Conservation (phyloP, 1,140 invertebrate genomes). For the Micrasema minimum region DNA sequence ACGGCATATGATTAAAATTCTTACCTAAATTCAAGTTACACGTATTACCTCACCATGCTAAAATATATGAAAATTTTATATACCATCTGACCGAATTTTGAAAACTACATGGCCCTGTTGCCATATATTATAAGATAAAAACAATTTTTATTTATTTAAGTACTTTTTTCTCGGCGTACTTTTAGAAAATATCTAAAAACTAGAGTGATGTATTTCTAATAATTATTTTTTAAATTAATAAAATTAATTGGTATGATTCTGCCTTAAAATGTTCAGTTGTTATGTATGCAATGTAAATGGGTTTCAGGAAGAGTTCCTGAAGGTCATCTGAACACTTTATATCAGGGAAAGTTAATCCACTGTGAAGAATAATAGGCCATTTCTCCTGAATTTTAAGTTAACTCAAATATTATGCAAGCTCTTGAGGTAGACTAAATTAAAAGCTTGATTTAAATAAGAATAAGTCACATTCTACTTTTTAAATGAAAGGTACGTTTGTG, state of each 20-base stretch:
- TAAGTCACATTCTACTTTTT: too few relatives aligned
- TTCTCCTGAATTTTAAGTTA: conserved; percentile 14
- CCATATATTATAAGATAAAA: too few relatives aligned
- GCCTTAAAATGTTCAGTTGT: neutral
- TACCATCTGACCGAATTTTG: too few relatives aligned
- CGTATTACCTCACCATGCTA: too few relatives aligned
- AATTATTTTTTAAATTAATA: neutral
- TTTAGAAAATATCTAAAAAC: neutral
- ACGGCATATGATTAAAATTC: too few relatives aligned
- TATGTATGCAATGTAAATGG: neutral
- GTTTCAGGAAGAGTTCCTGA: neutral
- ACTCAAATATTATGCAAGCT: conserved; percentile 18
- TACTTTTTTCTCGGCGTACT: neutral
- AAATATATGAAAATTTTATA: too few relatives aligned
- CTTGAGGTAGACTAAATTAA: neutral
- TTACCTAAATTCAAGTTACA: too few relatives aligned
- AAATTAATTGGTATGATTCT: neutral
- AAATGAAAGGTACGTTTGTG: too few relatives aligned
- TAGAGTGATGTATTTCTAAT: neutral
- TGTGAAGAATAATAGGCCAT: neutral
- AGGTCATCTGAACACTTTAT: neutral
- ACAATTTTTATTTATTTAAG: too few relatives aligned
- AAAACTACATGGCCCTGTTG: too few relatives aligned
- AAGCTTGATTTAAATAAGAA: too few relatives aligned
- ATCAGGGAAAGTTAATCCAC: neutral